phyloP scores from a whole-genome alignment of 2,888 invertebrate species.

The Pandemis corylana region DNA sequence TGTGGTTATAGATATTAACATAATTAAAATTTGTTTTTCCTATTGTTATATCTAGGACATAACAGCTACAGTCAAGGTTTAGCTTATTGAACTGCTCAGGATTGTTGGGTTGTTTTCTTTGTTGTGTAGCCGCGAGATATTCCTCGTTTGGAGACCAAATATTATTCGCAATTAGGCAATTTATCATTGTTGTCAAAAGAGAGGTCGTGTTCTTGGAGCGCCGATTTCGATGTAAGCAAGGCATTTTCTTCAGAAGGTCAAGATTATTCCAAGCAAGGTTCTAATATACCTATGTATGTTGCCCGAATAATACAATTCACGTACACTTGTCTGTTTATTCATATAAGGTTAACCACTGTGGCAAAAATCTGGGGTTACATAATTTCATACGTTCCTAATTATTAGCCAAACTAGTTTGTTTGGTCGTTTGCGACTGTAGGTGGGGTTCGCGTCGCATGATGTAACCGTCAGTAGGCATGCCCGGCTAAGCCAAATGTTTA shows the following conservation, averaged over 20 bases:
- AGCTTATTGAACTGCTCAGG: neutral
- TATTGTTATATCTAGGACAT: neutral
- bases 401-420: conserved; percentile 23
- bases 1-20: neutral
- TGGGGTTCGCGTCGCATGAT: conserved; percentile 9
- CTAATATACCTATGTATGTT: no score
- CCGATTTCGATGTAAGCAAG: neutral
- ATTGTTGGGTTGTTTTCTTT: neutral
- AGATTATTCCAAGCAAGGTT: neutral
- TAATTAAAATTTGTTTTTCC: neutral
- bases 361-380: neutral
- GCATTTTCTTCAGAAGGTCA: neutral
- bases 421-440: neutral
- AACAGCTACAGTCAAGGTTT: neutral
- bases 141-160: neutral
- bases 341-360: neutral
- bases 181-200: no score
- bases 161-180: neutral
- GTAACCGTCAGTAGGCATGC: conserved; percentile 31
- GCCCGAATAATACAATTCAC: no score
- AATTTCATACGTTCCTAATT: neutral
- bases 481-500: conserved; percentile 29
- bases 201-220: no score
- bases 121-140: neutral
- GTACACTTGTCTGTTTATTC: no score